Percentiles rank a stretch among this genome's conserved stretches.
Conservation (phyloP, 2,888 invertebrate genomes). For the Thecophora atra region DNA sequence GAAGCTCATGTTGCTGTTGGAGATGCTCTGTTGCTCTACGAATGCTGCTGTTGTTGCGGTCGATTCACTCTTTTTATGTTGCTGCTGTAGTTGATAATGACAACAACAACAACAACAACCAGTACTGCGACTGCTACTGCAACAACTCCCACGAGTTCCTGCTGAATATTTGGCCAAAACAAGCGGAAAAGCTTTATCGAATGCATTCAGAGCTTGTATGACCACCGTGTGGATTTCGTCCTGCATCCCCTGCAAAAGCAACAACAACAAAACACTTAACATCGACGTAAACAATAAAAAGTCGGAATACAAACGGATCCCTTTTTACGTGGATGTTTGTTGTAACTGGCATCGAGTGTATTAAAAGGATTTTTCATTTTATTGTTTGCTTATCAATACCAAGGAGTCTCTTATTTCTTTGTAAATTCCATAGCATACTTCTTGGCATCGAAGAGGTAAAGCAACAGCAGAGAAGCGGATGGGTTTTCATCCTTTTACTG, state of each 20-base stretch:
- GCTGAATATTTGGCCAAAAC: constrained; percentile 65
- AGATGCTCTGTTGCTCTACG: constrained; percentile 40
- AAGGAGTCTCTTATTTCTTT: not conserved
- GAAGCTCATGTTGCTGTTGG: constrained; percentile 42
- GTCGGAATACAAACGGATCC: constrained; percentile 16
- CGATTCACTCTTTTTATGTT: constrained; percentile 50
- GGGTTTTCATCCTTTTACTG: not conserved
- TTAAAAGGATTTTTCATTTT: constrained; percentile 56
- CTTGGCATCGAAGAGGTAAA: not conserved
- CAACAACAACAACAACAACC: constrained; percentile 45
- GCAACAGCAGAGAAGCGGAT: not conserved
- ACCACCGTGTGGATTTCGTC: constrained; percentile 67
- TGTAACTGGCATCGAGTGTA: constrained; percentile 45
- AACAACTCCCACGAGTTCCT: constrained; percentile 50
- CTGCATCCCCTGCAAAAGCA: constrained; percentile 60
- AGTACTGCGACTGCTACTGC: constrained; percentile 48
- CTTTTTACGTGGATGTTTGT: constrained; percentile 29
- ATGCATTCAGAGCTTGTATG: constrained; percentile 65
- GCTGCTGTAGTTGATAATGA: constrained; percentile 52
- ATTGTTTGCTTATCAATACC: constrained; percentile 52
- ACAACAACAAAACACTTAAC: constrained; percentile 28
- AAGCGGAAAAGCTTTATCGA: constrained; percentile 65
- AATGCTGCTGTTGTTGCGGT: constrained; percentile 42
- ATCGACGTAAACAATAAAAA: constrained; percentile 34
- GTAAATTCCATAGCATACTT: not conserved